Conservation (phyloP, 1,140 invertebrate genomes). For the Drosophila tsacasi region DNA sequence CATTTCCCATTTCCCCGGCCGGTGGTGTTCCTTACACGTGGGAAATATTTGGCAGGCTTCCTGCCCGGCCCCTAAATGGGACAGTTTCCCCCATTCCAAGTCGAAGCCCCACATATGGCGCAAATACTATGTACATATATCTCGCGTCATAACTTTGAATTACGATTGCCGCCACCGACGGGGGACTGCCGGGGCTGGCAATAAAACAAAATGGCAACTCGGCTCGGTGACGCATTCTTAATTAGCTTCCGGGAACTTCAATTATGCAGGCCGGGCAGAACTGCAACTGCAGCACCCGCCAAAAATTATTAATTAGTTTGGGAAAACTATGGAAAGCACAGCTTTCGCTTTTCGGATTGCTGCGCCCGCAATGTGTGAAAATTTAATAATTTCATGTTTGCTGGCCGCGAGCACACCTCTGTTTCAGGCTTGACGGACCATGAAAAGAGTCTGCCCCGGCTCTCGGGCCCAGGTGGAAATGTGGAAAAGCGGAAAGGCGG, state of each 20-base stretch:
- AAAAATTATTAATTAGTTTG: constrained; percentile 47
- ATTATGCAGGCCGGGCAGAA: constrained; percentile 17
- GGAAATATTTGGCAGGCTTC: constrained; percentile 71
- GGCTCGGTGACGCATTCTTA: constrained; percentile 38
- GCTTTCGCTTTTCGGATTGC: constrained; percentile 42
- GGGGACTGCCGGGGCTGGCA: constrained; percentile 1
- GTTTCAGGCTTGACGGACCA: constrained; percentile 75
- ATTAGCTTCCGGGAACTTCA: constrained; percentile 32
- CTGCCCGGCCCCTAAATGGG: constrained; percentile 27
- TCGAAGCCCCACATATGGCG: constrained; percentile 42
- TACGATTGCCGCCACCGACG: constrained; percentile 15
- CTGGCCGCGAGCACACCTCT: constrained; percentile 17
- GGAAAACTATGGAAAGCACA: constrained; percentile 26
- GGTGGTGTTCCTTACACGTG: constrained; percentile 54
- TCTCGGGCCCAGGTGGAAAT: constrained; percentile 47
- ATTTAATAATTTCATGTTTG: constrained; percentile 73
- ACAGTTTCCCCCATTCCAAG: constrained; percentile 7
- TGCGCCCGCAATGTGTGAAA: constrained; percentile 58
- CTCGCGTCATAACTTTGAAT: constrained; percentile 41
- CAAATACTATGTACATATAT: constrained; percentile 6
- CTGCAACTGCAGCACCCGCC: constrained; percentile 14
- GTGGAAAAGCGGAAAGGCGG: constrained; percentile 21
- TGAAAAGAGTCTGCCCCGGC: constrained; percentile 65
- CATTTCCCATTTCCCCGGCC: constrained; percentile 19
- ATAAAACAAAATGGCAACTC: constrained; percentile 46